Evolutionary conservation across 2,113 vertebrate genomes (phyloP).

Genomic region (Isichthys henryi): DNA sequence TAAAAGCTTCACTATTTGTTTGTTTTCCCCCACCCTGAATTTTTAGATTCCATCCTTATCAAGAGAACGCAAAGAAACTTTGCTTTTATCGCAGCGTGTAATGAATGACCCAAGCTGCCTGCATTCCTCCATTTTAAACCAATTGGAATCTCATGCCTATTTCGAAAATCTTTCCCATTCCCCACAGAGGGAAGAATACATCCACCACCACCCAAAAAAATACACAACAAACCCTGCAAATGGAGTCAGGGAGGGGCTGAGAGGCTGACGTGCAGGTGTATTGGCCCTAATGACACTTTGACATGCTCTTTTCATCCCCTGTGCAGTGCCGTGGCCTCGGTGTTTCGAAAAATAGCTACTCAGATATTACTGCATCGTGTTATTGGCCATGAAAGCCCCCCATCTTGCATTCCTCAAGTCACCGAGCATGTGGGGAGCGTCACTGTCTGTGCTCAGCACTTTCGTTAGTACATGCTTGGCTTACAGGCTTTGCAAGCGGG

Average conservation of each 20-base stretch:
- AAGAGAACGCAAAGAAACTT: conserved; percentile 12
- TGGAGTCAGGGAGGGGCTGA: not conserved
- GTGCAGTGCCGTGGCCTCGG: not conserved
- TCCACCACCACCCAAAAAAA: not conserved
- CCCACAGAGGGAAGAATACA: conserved; percentile 15
- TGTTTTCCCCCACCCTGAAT: not conserved
- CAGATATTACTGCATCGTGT: not conserved
- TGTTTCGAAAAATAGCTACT: not conserved
- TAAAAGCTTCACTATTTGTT: conserved; percentile 24
- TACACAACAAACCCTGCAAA: not conserved
- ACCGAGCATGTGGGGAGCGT: not conserved
- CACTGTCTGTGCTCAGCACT: not conserved
- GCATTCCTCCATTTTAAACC: conserved; percentile 19
- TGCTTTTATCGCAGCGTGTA: conserved; percentile 9
- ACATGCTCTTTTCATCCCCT: not conserved
- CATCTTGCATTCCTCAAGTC: not conserved
- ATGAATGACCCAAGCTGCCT: conserved; percentile 9
- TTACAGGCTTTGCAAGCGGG: not conserved
- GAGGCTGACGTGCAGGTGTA: not conserved
- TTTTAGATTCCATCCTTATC: conserved; percentile 5
- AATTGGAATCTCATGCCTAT: conserved; percentile 3
- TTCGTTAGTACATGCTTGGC: not conserved
- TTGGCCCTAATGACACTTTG: not conserved
- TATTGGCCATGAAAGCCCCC: not conserved
- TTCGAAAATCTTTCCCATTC: conserved; percentile 1